Evolutionary conservation across 2,113 vertebrate genomes (phyloP).

Genomic region (Echinops telfairi): DNA sequence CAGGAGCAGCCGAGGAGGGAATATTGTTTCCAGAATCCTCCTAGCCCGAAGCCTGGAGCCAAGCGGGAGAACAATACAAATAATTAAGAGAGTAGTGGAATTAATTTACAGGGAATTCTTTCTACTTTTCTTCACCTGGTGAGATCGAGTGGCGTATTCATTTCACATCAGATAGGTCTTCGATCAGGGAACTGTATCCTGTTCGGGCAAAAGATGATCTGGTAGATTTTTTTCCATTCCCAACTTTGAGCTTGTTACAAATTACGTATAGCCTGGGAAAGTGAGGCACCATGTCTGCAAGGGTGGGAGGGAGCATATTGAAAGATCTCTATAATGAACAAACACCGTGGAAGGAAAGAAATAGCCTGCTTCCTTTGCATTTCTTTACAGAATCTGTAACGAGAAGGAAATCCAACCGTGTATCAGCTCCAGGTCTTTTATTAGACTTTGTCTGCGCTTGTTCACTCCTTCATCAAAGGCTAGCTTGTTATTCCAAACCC

Average conservation of each 20-base stretch:
- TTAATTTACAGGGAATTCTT: slow-evolving; percentile 84
- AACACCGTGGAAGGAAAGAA: slow-evolving; percentile 48
- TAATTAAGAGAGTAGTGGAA: slow-evolving; percentile 81
- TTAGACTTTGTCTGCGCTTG: slow-evolving; percentile 35
- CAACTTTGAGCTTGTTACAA: slow-evolving; percentile 72
- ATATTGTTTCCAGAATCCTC: slow-evolving; percentile 75
- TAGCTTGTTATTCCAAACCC: slow-evolving; percentile 26
- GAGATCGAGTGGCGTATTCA: slow-evolving; percentile 79
- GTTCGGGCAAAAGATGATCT: slow-evolving; percentile 80
- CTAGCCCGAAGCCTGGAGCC: slow-evolving; percentile 60
- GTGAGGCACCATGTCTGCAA: slow-evolving; percentile 24
- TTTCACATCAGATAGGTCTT: slow-evolving; percentile 83
- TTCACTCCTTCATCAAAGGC: slow-evolving; percentile 44
- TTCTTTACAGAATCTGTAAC: slow-evolving; percentile 5
- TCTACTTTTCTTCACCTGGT: slow-evolving; percentile 78
- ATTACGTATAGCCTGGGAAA: slow-evolving; percentile 71
- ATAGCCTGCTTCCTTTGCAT: slow-evolving; percentile 9
- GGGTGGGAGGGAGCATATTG: no score
- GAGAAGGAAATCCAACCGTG: slow-evolving; percentile 11
- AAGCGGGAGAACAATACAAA: slow-evolving; percentile 79
- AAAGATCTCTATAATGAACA: slow-evolving; percentile 27
- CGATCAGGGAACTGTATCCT: slow-evolving; percentile 79
- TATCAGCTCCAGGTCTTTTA: background rate
- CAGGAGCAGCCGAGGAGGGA: slow-evolving; percentile 44
- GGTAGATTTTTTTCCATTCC: slow-evolving; percentile 77